phyloP scores from a whole-genome alignment of 2,113 vertebrate species.

The Atractosteus spatula region DNA sequence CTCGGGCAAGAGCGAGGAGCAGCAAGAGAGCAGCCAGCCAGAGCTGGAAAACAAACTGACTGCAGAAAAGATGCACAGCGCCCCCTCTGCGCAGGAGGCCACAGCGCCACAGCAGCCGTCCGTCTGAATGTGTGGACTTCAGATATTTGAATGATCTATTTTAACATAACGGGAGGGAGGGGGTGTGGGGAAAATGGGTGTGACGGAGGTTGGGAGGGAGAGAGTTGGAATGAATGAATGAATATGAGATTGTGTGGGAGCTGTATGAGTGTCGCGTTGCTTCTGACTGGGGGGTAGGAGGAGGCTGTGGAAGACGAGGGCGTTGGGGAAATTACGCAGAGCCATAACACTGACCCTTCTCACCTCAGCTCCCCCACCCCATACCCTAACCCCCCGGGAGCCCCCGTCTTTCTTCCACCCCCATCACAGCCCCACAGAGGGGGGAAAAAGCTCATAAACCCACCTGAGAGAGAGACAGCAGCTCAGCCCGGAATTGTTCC shows the following conservation, averaged over 20 bases:
- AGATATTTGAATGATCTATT: constrained; percentile 46
- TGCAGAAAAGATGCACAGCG: constrained; percentile 41
- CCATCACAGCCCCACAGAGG: constrained; percentile 33
- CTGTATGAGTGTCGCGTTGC: too few species aligned
- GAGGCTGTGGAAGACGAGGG: constrained; percentile 38
- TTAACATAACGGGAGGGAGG: constrained; percentile 42
- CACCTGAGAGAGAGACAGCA: not conserved
- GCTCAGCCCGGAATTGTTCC: constrained; percentile 30
- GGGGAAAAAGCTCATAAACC: not conserved
- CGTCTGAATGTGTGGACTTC: constrained; percentile 53
- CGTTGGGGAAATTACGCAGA: constrained; percentile 50
- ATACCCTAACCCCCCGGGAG: constrained; percentile 18
- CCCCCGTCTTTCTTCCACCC: constrained; percentile 10
- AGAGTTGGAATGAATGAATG: too few species aligned
- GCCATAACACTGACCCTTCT: constrained; percentile 55
- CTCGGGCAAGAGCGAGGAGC: constrained; percentile 69
- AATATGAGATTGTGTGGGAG: too few species aligned
- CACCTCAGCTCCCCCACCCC: constrained; percentile 22
- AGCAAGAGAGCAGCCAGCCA: constrained; percentile 50
- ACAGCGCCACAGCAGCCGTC: constrained; percentile 40
- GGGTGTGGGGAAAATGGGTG: constrained; percentile 37
- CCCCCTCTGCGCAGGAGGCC: constrained; percentile 32
- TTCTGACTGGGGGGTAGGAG: not conserved
- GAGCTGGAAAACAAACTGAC: constrained; percentile 62
- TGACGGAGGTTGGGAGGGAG: constrained; percentile 15